phyloP scores from a whole-genome alignment of 2,797 vertebrate genomes.

The Chelonia mydas region DNA sequence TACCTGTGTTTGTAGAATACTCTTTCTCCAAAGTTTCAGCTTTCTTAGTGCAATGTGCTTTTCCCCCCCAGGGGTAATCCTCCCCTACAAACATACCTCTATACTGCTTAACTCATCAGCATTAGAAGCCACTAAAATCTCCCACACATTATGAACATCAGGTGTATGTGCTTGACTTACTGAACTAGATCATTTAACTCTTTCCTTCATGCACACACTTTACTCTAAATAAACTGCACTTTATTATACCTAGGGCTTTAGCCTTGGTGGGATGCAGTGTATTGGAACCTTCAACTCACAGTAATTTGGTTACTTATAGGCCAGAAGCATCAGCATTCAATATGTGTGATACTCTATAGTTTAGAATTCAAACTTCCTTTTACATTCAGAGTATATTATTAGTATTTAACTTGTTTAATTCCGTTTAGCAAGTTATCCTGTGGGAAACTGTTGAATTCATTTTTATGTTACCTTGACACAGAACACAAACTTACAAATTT shows the following conservation, averaged over 20 bases:
- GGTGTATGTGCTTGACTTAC: fast-evolving
- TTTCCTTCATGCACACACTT: neutral
- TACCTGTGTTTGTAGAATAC: neutral
- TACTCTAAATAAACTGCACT: neutral
- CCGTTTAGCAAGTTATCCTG: conserved; percentile 22
- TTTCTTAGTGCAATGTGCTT: neutral
- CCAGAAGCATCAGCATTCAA: neutral
- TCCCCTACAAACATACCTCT: neutral
- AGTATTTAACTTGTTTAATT: conserved; percentile 21
- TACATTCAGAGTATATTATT: conserved; percentile 24
- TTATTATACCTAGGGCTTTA: neutral
- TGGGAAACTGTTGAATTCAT: conserved; percentile 30
- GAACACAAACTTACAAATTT: conserved; percentile 36
- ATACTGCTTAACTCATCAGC: neutral
- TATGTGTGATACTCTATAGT: neutral
- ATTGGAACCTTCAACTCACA: neutral
- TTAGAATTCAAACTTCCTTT: conserved; percentile 16
- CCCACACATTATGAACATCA: neutral
- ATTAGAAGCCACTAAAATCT: neutral
- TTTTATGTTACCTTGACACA: conserved; percentile 43
- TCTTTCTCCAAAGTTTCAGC: fast-evolving
- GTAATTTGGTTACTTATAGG: neutral
- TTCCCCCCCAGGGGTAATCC: neutral
- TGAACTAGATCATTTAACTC: fast-evolving
- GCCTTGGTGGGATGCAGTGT: neutral